Evolutionary conservation across 2,888 invertebrate species (phyloP).

Genomic region (Neoaliturus tenellus): DNA sequence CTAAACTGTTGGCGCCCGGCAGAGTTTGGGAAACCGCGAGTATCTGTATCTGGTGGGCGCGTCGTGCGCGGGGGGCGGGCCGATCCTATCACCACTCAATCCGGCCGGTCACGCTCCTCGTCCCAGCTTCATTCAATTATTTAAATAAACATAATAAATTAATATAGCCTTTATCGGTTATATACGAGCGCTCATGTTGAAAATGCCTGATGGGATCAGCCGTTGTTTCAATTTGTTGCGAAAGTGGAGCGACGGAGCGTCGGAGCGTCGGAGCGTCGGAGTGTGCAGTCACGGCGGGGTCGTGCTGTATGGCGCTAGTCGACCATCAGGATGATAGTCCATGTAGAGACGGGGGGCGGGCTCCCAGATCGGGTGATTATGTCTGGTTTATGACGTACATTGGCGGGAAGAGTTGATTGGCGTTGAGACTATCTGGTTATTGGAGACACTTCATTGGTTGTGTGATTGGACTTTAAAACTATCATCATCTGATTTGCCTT

Average conservation of each 20-base stretch:
- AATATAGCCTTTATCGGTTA: slow-evolving; percentile 52
- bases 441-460: too few species aligned
- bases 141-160: slow-evolving; percentile 58
- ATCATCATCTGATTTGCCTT: too few species aligned
- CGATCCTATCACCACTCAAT: slow-evolving; percentile 53
- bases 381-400: too few species aligned
- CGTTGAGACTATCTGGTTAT: too few species aligned
- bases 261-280: slow-evolving; percentile 28
- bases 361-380: too few species aligned
- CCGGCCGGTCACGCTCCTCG: slow-evolving; percentile 45
- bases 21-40: slow-evolving; percentile 40
- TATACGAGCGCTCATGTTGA: slow-evolving; percentile 53
- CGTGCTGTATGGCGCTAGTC: too few species aligned
- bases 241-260: slow-evolving; percentile 48
- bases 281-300: background rate
- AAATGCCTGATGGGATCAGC: slow-evolving; percentile 26
- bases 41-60: slow-evolving; percentile 4
- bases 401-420: too few species aligned
- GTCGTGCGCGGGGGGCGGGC: slow-evolving; percentile 36
- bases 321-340: too few species aligned
- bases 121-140: slow-evolving; percentile 54
- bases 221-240: slow-evolving; percentile 45
- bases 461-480: too few species aligned
- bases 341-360: too few species aligned
- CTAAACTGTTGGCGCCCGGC: slow-evolving; percentile 31